A percentile compares a stretch with the other conserved stretches of the same genome.
These are phyloP conservation scores for Platycnemis pennipes DNA, from an alignment of 2,888 invertebrate genomes.

Conservation along the genomic window DNA sequence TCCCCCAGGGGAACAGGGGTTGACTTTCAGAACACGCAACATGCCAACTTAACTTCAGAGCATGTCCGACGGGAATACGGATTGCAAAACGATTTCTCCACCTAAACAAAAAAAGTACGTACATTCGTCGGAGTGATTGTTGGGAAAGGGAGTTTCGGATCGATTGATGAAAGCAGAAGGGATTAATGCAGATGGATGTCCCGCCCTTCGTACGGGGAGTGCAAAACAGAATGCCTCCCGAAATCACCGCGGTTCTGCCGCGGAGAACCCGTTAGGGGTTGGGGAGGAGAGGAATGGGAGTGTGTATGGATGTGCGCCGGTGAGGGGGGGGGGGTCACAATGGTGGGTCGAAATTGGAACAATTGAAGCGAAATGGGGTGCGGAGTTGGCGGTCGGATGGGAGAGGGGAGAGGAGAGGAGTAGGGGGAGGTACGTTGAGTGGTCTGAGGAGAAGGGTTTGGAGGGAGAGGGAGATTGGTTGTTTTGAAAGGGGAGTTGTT, in stretches of 20 bases:
- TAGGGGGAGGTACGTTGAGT: neutral
- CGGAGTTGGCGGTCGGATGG: neutral
- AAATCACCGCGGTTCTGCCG: conserved; percentile 1
- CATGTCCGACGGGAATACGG: neutral
- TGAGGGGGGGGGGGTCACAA: neutral
- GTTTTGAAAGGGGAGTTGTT: neutral
- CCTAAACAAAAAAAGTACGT: too few relatives aligned
- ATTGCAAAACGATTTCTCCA: neutral
- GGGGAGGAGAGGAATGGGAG: neutral
- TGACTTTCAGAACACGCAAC: too few relatives aligned
- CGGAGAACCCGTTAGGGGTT: neutral
- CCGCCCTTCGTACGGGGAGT: neutral
- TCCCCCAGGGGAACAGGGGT: too few relatives aligned
- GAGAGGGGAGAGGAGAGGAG: neutral
- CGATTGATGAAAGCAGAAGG: neutral
- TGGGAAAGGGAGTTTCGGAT: neutral
- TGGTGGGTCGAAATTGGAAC: conserved; percentile 11
- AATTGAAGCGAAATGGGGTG: conserved; percentile 21
- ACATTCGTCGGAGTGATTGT: too few relatives aligned
- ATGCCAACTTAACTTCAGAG: too few relatives aligned
- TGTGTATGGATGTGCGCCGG: neutral
- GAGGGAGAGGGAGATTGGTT: neutral
- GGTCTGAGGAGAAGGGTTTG: too few relatives aligned
- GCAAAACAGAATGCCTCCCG: neutral
- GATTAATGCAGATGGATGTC: neutral